These are phyloP conservation scores for Onychomys leucogaster DNA, from an alignment of 2,797 vertebrate species.

Conservation along the genomic window DNA sequence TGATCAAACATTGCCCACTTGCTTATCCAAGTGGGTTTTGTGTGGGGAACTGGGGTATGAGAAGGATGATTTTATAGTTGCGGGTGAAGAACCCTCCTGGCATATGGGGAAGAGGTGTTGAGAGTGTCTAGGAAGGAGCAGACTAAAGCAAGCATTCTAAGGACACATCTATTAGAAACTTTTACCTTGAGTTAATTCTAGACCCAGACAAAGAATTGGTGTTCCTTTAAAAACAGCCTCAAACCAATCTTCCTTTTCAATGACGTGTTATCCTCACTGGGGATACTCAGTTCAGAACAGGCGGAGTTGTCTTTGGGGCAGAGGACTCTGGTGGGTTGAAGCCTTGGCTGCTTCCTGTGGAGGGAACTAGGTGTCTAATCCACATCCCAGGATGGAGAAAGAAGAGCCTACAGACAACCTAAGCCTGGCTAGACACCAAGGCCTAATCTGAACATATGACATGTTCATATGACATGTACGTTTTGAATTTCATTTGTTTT, in stretches of 20 bases:
- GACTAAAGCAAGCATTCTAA: not conserved
- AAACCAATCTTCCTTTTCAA: not conserved
- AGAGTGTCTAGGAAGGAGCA: constrained; percentile 44
- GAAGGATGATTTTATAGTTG: constrained; percentile 17
- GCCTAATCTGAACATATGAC: constrained; percentile 43
- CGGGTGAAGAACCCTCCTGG: not conserved
- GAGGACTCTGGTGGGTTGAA: not conserved
- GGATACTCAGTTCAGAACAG: not conserved
- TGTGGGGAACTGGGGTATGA: not conserved
- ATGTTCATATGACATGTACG: constrained; percentile 25
- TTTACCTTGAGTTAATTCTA: constrained; percentile 56
- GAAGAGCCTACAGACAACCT: not conserved
- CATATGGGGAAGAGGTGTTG: not conserved
- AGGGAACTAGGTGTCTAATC: not conserved
- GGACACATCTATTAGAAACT: constrained; percentile 26
- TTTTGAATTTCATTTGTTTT: constrained; percentile 43
- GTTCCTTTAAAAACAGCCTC: not conserved
- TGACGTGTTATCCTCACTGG: not conserved
- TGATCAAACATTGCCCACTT: not conserved
- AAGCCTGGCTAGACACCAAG: constrained; percentile 32
- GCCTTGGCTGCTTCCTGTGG: not conserved
- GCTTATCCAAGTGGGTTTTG: constrained; percentile 4
- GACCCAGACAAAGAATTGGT: not conserved
- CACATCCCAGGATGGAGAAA: not conserved
- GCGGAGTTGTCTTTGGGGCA: not conserved